Conservation (phyloP, 2,888 invertebrate genomes). For the Callinectes sapidus region DNA sequence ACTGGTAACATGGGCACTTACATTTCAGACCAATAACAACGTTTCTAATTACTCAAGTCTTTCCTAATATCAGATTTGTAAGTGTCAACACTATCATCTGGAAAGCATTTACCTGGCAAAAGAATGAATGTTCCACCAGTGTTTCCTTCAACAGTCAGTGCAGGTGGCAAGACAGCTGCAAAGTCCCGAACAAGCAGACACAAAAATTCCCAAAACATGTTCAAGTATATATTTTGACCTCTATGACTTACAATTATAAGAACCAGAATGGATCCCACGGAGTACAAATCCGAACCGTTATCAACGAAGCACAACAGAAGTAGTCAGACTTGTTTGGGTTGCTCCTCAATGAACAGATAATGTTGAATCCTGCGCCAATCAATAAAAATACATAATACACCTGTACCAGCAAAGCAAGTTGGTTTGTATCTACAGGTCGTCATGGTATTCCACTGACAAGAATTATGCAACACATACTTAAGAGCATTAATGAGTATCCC, state of each 20-base stretch:
- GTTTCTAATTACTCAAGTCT: no score
- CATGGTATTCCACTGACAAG: slow-evolving; percentile 43
- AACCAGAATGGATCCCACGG: slow-evolving; percentile 68
- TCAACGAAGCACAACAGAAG: slow-evolving; percentile 63
- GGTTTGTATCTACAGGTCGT: slow-evolving; percentile 39
- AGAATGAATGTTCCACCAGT: not conserved
- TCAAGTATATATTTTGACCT: slow-evolving; percentile 70
- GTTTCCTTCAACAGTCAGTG: not conserved
- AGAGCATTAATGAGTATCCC: slow-evolving; percentile 60
- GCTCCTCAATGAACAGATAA: slow-evolving; percentile 51
- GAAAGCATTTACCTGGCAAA: no score
- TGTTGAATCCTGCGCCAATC: slow-evolving; percentile 40
- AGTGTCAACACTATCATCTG: not conserved
- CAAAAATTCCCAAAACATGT: slow-evolving; percentile 43
- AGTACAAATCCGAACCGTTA: slow-evolving; percentile 59
- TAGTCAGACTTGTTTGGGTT: slow-evolving; percentile 52
- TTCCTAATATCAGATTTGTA: not conserved
- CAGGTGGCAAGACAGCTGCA: not conserved
- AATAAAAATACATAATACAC: slow-evolving; percentile 44
- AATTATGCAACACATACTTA: slow-evolving; percentile 57
- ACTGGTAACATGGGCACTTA: no score
- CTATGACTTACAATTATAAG: slow-evolving; percentile 69
- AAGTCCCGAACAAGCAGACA: not conserved
- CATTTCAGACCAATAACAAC: no score
- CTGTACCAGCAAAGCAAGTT: slow-evolving; percentile 57